These are phyloP conservation scores for Tipula helvola DNA, from an alignment of 2,888 invertebrate species.

Conservation along the genomic window DNA sequence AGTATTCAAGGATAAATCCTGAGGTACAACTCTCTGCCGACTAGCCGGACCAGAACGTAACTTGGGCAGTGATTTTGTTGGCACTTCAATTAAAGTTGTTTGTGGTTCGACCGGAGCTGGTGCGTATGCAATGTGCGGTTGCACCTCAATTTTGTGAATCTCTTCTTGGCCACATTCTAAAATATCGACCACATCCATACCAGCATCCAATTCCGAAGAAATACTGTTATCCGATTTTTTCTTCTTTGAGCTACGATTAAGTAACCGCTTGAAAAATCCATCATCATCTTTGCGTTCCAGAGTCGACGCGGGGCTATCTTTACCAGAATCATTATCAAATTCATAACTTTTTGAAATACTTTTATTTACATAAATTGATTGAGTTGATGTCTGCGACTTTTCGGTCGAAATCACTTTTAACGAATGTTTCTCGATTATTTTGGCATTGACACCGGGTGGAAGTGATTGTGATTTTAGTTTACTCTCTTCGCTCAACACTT, in stretches of 20 bases:
- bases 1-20: conserved; percentile 36
- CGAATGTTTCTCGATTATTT: conserved; percentile 23
- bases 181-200: background rate
- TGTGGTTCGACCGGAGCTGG: background rate
- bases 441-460: conserved; percentile 28
- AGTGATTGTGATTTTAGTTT: conserved; percentile 31
- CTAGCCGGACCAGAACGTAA: conserved; percentile 40
- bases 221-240: conserved; percentile 36
- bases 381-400: conserved; percentile 12
- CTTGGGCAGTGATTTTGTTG: conserved; percentile 18
- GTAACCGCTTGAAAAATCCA: conserved; percentile 50
- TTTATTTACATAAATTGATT: conserved; percentile 11
- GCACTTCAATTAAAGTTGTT: background rate
- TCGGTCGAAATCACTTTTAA: conserved; percentile 14
- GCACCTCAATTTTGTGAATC: background rate
- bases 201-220: conserved; percentile 22
- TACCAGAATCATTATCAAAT: conserved; percentile 6
- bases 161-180: background rate
- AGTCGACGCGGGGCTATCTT: conserved; percentile 11
- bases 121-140: background rate
- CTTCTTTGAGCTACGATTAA: conserved; percentile 57
- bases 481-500: conserved; percentile 17
- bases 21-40: conserved; percentile 43
- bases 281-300: conserved; percentile 31
- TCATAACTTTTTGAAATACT: conserved; percentile 12